These are phyloP conservation scores for Dasypogon diadema DNA, from an alignment of 2,888 invertebrate genomes.

Conservation along the genomic window DNA sequence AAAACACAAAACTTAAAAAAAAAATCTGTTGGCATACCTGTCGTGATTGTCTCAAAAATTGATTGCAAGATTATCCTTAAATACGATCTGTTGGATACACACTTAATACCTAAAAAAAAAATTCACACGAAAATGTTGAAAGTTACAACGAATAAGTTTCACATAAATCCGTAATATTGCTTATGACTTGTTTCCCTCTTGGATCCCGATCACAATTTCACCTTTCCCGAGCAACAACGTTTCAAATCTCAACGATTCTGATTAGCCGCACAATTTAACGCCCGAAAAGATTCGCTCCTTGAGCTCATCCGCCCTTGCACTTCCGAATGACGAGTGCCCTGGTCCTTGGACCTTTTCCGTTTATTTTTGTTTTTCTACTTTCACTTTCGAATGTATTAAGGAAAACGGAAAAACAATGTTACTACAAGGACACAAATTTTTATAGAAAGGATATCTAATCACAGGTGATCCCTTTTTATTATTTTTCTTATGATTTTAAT, in stretches of 20 bases:
- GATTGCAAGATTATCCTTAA: conserved; percentile 16
- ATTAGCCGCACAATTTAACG: background rate
- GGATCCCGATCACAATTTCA: no score
- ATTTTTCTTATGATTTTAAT: background rate
- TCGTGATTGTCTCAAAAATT: conserved; percentile 13
- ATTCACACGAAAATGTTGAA: background rate
- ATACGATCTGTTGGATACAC: background rate
- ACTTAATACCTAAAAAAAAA: conserved; percentile 8
- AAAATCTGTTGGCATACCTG: conserved; percentile 8
- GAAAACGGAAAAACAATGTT: conserved; percentile 24
- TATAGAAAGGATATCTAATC: conserved; percentile 12
- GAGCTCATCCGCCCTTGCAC: conserved; percentile 3
- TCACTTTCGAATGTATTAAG: conserved; percentile 7
- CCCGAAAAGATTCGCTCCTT: background rate
- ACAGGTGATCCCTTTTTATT: conserved; percentile 14
- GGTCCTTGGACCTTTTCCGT: background rate
- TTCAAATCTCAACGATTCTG: background rate
- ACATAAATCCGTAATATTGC: conserved; percentile 20
- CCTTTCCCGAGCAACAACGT: no score
- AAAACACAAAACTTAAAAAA: background rate
- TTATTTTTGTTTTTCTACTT: conserved; percentile 24
- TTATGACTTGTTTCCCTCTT: background rate
- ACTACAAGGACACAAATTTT: conserved; percentile 3
- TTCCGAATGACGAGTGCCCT: conserved; percentile 6
- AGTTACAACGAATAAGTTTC: background rate